phyloP scores from a whole-genome alignment of 2,888 invertebrate species.

The Caenorhabditis sp. region DNA sequence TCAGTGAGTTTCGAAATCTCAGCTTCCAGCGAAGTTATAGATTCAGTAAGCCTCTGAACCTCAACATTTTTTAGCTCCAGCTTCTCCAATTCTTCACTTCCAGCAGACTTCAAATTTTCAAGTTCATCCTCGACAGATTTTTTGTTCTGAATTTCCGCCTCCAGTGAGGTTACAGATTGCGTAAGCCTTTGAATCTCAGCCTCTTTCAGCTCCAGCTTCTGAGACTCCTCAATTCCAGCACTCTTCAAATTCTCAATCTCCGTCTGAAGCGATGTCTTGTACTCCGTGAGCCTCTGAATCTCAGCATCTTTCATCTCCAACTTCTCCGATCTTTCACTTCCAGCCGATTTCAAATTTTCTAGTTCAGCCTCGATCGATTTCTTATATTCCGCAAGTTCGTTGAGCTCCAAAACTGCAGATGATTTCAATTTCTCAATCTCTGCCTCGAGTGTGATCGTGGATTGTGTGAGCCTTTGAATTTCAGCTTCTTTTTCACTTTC shows the following conservation, averaged over 20 bases:
- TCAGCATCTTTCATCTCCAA: slow-evolving; percentile 4
- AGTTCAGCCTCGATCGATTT: too few species aligned
- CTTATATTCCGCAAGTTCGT: too few species aligned
- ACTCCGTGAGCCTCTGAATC: background rate
- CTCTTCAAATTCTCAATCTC: background rate
- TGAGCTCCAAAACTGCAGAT: too few species aligned
- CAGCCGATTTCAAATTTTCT: slow-evolving; percentile 5
- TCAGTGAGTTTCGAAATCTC: background rate
- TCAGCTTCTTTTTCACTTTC: too few species aligned
- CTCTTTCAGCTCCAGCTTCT: slow-evolving; percentile 1
- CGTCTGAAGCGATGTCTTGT: background rate
- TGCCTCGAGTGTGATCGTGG: too few species aligned
- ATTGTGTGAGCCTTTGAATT: too few species aligned
- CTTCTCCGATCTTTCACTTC: background rate
- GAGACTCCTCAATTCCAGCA: too few species aligned
- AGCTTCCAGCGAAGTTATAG: background rate
- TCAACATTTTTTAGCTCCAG: slow-evolving; percentile 1
- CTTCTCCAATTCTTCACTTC: background rate
- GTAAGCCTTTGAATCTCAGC: background rate
- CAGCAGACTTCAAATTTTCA: too few species aligned
- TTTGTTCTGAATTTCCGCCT: too few species aligned
- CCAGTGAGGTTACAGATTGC: too few species aligned
- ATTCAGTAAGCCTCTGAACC: background rate
- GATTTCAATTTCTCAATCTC: too few species aligned
- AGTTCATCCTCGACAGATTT: too few species aligned